Percentiles rank a stretch among this genome's conserved stretches.
Conservation (phyloP, 2,888 invertebrate species). For the Blastobasis adustella region DNA sequence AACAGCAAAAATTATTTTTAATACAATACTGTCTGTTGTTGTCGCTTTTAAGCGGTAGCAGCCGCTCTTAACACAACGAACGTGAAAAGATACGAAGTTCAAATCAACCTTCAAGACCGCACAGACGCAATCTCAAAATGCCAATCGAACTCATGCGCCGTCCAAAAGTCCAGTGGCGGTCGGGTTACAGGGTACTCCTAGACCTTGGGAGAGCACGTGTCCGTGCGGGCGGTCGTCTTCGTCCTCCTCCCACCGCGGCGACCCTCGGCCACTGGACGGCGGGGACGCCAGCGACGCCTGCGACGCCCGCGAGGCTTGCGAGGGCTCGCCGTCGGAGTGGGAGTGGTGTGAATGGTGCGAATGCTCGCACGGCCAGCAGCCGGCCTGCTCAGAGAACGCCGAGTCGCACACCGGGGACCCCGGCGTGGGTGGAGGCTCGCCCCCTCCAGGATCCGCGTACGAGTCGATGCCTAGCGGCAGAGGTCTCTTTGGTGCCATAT, state of each 20-base stretch:
- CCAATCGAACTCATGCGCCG: too few species aligned
- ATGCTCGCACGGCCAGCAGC: slow-evolving; percentile 67
- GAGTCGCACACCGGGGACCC: slow-evolving; percentile 69
- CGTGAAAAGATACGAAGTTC: too few species aligned
- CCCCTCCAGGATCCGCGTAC: slow-evolving; percentile 65
- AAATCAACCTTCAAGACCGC: too few species aligned
- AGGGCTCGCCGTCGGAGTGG: slow-evolving; percentile 49
- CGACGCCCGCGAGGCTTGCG: slow-evolving; percentile 52
- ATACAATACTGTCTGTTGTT: too few species aligned
- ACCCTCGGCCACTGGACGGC: slow-evolving; percentile 61
- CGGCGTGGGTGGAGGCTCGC: slow-evolving; percentile 63
- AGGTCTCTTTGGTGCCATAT: slow-evolving; percentile 21
- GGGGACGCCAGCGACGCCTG: slow-evolving; percentile 50
- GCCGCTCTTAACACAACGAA: too few species aligned
- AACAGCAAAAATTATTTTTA: neutral
- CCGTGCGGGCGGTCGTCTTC: slow-evolving; percentile 58
- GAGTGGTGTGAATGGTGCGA: slow-evolving; percentile 22
- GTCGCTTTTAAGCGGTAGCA: too few species aligned
- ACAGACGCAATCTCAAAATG: too few species aligned
- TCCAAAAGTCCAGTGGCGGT: too few species aligned
- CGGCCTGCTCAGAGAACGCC: slow-evolving; percentile 67
- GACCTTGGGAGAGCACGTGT: slow-evolving; percentile 64
- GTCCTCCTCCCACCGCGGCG: slow-evolving; percentile 65
- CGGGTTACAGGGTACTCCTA: slow-evolving; percentile 29
- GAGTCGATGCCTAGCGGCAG: slow-evolving; percentile 63